Evolutionary conservation across 2,113 vertebrate species (phyloP).

Genomic region (Eurystomus gularis): DNA sequence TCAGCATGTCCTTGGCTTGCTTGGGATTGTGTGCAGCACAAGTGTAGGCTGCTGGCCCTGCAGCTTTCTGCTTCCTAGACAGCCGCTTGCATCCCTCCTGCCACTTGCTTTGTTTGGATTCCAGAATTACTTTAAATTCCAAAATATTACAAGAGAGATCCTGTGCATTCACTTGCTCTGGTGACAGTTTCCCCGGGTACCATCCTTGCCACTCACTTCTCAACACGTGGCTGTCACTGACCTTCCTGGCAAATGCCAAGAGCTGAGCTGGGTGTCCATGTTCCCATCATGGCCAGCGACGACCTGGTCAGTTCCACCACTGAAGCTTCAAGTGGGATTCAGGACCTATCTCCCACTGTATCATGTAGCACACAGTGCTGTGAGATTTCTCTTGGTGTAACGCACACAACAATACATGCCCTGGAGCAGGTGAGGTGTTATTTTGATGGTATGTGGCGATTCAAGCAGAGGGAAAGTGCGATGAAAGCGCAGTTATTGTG

Average conservation of each 20-base stretch:
- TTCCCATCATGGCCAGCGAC: neutral
- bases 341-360: neutral
- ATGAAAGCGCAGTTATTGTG: neutral
- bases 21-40: neutral
- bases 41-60: neutral
- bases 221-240: neutral
- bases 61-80: neutral
- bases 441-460: neutral
- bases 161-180: neutral
- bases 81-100: neutral
- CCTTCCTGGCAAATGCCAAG: neutral
- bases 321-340: neutral
- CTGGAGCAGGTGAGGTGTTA: neutral
- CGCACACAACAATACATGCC: too few relatives aligned
- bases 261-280: neutral
- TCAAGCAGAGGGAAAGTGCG: neutral
- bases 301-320: neutral
- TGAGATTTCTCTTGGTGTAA: neutral
- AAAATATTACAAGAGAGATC: neutral
- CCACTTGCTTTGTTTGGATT: neutral
- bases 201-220: neutral
- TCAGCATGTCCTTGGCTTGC: neutral
- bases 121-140: neutral
- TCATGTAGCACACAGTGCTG: neutral
- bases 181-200: neutral